Evolutionary conservation across 2,888 invertebrate species (phyloP), one percentile per base, ranked within the genome.

Genomic region (Noctuana brunneofusca): DNA sequence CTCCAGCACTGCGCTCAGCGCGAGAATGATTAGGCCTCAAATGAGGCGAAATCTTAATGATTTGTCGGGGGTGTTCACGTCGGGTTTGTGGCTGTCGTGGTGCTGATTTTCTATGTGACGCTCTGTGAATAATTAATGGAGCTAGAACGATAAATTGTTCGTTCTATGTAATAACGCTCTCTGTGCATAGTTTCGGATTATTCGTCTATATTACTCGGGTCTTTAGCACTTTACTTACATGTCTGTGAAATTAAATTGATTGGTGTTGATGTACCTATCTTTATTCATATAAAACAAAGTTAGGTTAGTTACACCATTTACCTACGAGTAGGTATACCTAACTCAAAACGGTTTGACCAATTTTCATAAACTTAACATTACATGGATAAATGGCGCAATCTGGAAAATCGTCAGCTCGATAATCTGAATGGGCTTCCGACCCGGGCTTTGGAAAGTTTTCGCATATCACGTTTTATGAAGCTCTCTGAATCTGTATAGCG

Each of bases 21-120:
- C n/a, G 50, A 58, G 52, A 30, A 41, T 59, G 53, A 59, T 59
- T 53, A 30, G 41, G 14, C 53, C 53, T 35, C 53, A 46, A 46
- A 53, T 35, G 24, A 46, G 32, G 46, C 32, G 22, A 24, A 59
- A 53, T 53, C 32, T 59, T 53, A 59, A 57, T 57, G 48, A 59
- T 59, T 59, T 53, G 59, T 59, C 59, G 14, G 52, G 30, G 30
- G 38, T 35, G 9, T 20, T 20, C 16, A 9, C 41, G 59, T 53
- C 46, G 32, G 24, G 6, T 41, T 58, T 53, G 53, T 22, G 41
- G 43, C 53, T 50, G 49, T 41, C 24, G 32, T 20, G 27, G 22
- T 24, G 50, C 16, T 32, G 56, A 48, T 57, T 50, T 38, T 35
- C 38, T 22, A 38, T 14, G 49, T 50, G 24, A n/a, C 52, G 30